Base-by-base conservation (phyloP, 1,140 invertebrate species). In the Marisa cornuarietis region DNA sequence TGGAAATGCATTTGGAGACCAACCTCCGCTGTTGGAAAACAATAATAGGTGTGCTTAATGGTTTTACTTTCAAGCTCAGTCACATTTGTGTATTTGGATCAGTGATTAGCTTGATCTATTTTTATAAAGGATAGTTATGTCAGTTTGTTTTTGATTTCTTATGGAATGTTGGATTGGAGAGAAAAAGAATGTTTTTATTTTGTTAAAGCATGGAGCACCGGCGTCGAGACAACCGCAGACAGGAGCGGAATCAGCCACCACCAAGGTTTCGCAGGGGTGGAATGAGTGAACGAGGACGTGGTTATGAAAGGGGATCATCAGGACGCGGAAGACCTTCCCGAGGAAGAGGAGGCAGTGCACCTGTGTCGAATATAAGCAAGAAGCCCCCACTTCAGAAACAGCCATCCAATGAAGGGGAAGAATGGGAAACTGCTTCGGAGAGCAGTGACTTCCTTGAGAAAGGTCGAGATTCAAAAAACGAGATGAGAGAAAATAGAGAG, bases 401-500 rank as follows among this genome's bases (percentile, higher is more conserved):
- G 80, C 90, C 90, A 58, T 91, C 91, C 22, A 92, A 92, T 82
- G 92, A 93, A 74, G 92, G 92, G 76, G 92, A 93, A 79, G 93
- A 93, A 79, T 93, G 93, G 93, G 93, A 93, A 85, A 93, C 93
- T 54, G 93, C 93, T n/a, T 93, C 93, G n/a, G 93, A 93, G 84
- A 93, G 92, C 84, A 93, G 93, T 87, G 92, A 92, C 84, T 86
- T 92, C 58, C 86, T 90, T 18, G 89, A 89, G 61, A 88, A 86
- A 80, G 84, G 82, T 3, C 76, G 82, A 24, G 86, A 89, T 75
- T 83, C 87, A 81, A 88, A 88, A 85, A 89, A 86, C 79, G 89
- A 90, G 52, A 77, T 71, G 65, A 83, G 85, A 75, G 88, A 89
- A 71, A 79, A 81, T 68, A 79, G 79, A 20, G 85, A 84, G 58